A percentile compares a stretch with the other conserved stretches of the same genome.
Evolutionary conservation across 2,113 vertebrate genomes (phyloP).

Genomic region (Thunnus thynnus): DNA sequence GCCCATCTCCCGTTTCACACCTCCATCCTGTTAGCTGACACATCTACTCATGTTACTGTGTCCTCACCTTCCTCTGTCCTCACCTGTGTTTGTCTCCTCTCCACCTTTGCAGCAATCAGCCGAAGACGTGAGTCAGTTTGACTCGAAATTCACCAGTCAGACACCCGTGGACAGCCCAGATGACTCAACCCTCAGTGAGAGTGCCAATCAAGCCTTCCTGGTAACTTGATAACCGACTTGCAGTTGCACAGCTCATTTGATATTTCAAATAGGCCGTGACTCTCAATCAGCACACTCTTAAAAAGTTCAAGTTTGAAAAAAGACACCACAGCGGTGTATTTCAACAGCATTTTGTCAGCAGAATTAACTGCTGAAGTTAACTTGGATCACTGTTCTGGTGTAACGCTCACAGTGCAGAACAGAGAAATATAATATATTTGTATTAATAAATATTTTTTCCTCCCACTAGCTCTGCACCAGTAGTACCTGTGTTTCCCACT

Average conservation of each 20-base stretch:
- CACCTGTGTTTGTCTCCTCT: constrained; percentile 5
- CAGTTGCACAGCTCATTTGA: too few relatives aligned
- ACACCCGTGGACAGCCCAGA: constrained; percentile 99
- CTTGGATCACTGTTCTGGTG: too few relatives aligned
- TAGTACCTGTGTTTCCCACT: neutral
- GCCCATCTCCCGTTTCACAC: constrained; percentile 44
- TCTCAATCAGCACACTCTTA: too few relatives aligned
- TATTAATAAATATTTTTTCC: too few relatives aligned
- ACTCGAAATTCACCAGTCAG: constrained; percentile 99
- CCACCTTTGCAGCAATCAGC: constrained; percentile 92
- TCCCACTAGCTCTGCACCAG: neutral
- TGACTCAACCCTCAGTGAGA: constrained; percentile 99
- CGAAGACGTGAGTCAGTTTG: constrained; percentile 99
- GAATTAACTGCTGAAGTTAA: too few relatives aligned
- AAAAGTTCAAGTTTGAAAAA: too few relatives aligned
- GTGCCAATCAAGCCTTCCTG: constrained; percentile 99
- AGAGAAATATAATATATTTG: too few relatives aligned
- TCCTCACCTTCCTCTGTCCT: neutral
- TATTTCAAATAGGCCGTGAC: too few relatives aligned
- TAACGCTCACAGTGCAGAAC: too few relatives aligned
- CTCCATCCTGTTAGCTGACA: neutral
- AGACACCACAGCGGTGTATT: too few relatives aligned
- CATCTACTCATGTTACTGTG: constrained; percentile 7
- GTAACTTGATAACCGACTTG: constrained; percentile 80
- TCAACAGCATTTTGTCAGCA: too few relatives aligned